Evolutionary conservation across 2,113 vertebrate species (phyloP).

Genomic region (Bujurquina vittata): DNA sequence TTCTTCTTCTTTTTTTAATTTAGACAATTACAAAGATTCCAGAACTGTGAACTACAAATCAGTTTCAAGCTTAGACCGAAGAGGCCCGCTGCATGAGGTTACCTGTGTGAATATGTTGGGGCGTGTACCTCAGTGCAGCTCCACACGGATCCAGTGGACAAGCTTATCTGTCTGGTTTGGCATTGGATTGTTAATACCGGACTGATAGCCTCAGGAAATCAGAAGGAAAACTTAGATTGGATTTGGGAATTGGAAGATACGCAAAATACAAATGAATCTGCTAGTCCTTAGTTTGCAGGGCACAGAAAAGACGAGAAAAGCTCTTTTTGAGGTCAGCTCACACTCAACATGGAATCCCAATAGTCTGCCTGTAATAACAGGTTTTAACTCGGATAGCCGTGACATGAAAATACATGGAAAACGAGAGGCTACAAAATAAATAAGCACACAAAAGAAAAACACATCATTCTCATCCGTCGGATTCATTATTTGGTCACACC

Average conservation of each 20-base stretch:
- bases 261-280: conserved; percentile 42
- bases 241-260: conserved; percentile 33
- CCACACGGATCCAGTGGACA: conserved; percentile 53
- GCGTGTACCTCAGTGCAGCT: conserved; percentile 64
- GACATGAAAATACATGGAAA: conserved; percentile 55
- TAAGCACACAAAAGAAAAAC: conserved; percentile 64
- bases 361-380: conserved; percentile 31
- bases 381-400: conserved; percentile 38
- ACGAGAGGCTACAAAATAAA: conserved; percentile 77
- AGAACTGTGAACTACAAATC: conserved; percentile 36
- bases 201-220: conserved; percentile 41
- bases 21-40: conserved; percentile 44
- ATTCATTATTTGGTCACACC: conserved; percentile 76
- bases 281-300: conserved; percentile 31
- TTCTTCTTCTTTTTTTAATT: not conserved
- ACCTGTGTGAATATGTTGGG: conserved; percentile 63
- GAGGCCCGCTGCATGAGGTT: conserved; percentile 32
- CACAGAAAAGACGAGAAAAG: conserved; percentile 9
- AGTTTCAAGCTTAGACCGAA: conserved; percentile 36
- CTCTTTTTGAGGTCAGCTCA: conserved; percentile 45
- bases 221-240: conserved; percentile 25
- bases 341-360: conserved; percentile 17
- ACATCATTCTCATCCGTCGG: conserved; percentile 58
- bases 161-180: conserved; percentile 72
- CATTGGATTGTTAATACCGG: conserved; percentile 49